phyloP scores from a whole-genome alignment of 2,113 vertebrate genomes.

The Platysteira castanea region DNA sequence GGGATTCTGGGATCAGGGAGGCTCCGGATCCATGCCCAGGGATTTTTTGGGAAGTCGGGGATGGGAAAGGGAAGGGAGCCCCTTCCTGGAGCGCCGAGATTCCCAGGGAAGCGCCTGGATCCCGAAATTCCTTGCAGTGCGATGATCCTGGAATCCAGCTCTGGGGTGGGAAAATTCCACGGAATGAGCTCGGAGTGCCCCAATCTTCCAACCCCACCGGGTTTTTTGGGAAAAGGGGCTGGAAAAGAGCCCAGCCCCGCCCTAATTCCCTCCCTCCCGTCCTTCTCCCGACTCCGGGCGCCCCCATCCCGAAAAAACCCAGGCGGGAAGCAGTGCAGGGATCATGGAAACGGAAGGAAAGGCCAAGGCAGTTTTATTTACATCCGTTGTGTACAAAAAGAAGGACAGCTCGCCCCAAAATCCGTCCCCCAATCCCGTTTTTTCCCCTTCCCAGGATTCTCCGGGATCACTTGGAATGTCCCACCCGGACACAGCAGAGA shows the following conservation, averaged over 20 bases:
- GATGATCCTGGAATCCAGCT: not conserved
- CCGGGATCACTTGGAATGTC: not conserved
- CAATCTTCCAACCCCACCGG: not conserved
- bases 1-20: too few relatives aligned
- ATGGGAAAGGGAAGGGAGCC: too few relatives aligned
- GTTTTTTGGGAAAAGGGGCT: fast-evolving
- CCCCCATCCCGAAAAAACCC: fast-evolving
- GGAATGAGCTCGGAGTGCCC: not conserved
- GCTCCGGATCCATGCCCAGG: too few relatives aligned
- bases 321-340: not conserved
- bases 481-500: not conserved
- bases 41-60: too few relatives aligned
- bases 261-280: fast-evolving
- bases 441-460: not conserved
- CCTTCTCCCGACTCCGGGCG: fast-evolving
- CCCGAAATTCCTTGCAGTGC: too few relatives aligned
- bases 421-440: not conserved
- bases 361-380: constrained; percentile 69
- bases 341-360: constrained; percentile 22
- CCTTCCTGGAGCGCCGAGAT: too few relatives aligned
- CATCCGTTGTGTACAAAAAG: constrained; percentile 51
- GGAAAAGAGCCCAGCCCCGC: too few relatives aligned
- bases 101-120: too few relatives aligned
- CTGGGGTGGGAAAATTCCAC: fast-evolving
- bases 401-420: constrained; percentile 9